These are phyloP conservation scores for Aplocera efformata DNA, from an alignment of 2,888 invertebrate species.

Conservation along the genomic window DNA sequence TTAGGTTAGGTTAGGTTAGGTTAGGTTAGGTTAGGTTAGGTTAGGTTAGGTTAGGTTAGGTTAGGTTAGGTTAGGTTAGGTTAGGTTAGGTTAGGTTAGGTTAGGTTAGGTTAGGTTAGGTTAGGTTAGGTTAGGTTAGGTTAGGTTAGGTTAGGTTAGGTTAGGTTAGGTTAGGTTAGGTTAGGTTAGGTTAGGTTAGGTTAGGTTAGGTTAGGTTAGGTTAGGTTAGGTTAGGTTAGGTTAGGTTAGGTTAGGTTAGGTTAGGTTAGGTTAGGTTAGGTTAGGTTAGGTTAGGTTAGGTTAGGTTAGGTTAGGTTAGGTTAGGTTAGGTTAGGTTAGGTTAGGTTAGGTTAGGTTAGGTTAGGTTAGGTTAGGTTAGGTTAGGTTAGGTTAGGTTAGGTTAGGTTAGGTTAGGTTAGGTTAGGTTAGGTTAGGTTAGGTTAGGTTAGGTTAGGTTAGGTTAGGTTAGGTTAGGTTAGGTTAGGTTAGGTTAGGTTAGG, in stretches of 20 bases:
- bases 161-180: slow-evolving; percentile 26
- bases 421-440: slow-evolving; percentile 25
- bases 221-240: slow-evolving; percentile 24
- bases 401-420: slow-evolving; percentile 23
- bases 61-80: slow-evolving; percentile 27
- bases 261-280: slow-evolving; percentile 25
- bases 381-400: slow-evolving; percentile 20
- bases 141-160: slow-evolving; percentile 27
- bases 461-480: slow-evolving; percentile 18
- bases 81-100: slow-evolving; percentile 24
- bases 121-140: slow-evolving; percentile 31
- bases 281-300: slow-evolving; percentile 26
- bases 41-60: slow-evolving; percentile 29
- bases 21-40: slow-evolving; percentile 30
- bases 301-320: slow-evolving; percentile 28
- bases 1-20: slow-evolving; percentile 29
- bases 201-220: slow-evolving; percentile 22
- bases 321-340: slow-evolving; percentile 24
- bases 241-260: slow-evolving; percentile 20
- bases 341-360: slow-evolving; percentile 18
- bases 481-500: slow-evolving; percentile 14
- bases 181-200: slow-evolving; percentile 20
- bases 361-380: slow-evolving; percentile 21
- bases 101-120: slow-evolving; percentile 22
- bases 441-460: slow-evolving; percentile 19